A percentile compares a stretch with the other conserved stretches of the same genome.
These are phyloP conservation scores for Trichechus manatus DNA, from an alignment of 2,113 vertebrate species.

Conservation along the genomic window DNA sequence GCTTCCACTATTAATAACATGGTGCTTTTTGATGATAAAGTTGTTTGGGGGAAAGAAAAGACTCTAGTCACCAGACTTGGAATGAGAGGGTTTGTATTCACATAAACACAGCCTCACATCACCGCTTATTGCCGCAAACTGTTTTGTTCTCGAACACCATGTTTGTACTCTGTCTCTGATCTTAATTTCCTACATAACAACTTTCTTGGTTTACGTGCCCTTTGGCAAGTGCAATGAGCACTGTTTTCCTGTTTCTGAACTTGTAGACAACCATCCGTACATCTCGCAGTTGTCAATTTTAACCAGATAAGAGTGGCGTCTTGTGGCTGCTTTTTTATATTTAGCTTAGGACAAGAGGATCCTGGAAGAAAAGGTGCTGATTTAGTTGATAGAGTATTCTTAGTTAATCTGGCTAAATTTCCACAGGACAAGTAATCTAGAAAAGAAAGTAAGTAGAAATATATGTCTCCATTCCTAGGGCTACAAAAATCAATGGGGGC, in stretches of 20 bases:
- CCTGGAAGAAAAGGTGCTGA: not conserved
- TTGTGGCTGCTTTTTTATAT: not conserved
- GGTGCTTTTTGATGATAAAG: not conserved
- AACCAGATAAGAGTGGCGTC: not conserved
- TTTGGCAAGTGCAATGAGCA: not conserved
- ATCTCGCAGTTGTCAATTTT: slow-evolving; percentile 38
- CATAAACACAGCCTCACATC: slow-evolving; percentile 45
- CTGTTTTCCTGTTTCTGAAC: slow-evolving; percentile 75
- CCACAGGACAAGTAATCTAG: not conserved
- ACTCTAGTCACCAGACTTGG: not conserved
- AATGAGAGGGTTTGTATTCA: not conserved
- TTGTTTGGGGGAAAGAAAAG: not conserved
- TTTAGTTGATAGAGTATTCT: not conserved
- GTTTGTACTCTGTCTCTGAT: slow-evolving; percentile 52
- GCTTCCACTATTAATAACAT: slow-evolving; percentile 11
- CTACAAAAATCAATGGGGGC: not conserved
- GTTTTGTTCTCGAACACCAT: not conserved
- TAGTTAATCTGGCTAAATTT: not conserved
- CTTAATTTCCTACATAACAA: slow-evolving; percentile 63
- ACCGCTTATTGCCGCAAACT: not conserved
- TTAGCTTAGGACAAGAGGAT: not conserved
- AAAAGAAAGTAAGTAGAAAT: not conserved
- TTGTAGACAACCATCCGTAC: not conserved
- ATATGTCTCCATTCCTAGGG: not conserved
- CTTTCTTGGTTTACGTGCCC: not conserved